Base-by-base conservation (phyloP, 2,888 invertebrate genomes). In the Spicauda simplicius region DNA sequence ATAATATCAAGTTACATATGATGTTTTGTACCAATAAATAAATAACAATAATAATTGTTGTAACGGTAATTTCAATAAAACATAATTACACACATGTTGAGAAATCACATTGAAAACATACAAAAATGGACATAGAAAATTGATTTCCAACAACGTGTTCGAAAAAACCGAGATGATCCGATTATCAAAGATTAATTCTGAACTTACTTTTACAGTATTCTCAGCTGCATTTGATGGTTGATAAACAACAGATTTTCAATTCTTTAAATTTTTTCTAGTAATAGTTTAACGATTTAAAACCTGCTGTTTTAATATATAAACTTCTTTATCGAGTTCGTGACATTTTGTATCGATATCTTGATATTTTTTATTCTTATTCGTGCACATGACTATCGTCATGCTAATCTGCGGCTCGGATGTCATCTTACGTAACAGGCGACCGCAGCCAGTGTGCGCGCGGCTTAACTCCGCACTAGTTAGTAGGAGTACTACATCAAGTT, bases 351-450 rank as follows among this genome's bases (percentile, higher is more conserved):
- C 60, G 61, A 68, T 69, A 67, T 71, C n/a, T 64, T 14, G 10
- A 70, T 70, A 52, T 5, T 33, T 61, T 53, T 61, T 19, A 45
- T 53, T 10, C 25, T 1, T 2, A 33, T 30, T 12, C 18, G 41
- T 12, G 37, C 20, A 69, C 87, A 80, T 67, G 88, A 81, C 90
- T 91, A 85, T 73, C 72, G 83, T 82, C 85, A 91, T 90, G 90
- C 85, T 91, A 91, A 91, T 91, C 88, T 86, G 83, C 79, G 80
- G 85, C 85, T 88, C 84, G 85, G 87, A 88, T 90, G 88, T 88
- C 88, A 86, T 89, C 90, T 91, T 91, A 88, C 91, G 91, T 90
- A 92, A 91, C 91, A 90, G 87, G 89, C 90, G 84, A 82, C 81
- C 83, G 83, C 83, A 78, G 77, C 74, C 73, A 79, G 80, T 81